These are phyloP conservation scores for Charanyca ferruginea DNA, from an alignment of 2,888 invertebrate genomes.

Conservation along the genomic window DNA sequence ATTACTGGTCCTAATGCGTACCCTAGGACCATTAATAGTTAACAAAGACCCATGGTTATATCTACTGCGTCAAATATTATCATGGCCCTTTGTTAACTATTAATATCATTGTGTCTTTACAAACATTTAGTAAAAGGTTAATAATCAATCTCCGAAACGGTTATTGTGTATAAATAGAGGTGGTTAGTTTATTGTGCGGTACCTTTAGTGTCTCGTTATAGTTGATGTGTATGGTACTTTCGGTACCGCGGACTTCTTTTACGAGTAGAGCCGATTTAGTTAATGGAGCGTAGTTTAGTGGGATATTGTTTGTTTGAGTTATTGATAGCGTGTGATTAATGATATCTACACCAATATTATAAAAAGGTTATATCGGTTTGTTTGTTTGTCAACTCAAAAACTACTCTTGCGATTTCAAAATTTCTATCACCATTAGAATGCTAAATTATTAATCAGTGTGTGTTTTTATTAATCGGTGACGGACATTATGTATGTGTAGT, in stretches of 20 bases:
- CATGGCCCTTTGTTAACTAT: neutral
- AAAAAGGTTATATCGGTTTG: too few species aligned
- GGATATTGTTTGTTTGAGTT: slow-evolving; percentile 15
- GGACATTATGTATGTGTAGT: too few species aligned
- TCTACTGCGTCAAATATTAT: neutral
- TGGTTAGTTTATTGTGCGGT: slow-evolving; percentile 28
- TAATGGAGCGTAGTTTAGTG: slow-evolving; percentile 13
- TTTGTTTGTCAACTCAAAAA: too few species aligned
- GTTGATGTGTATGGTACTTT: slow-evolving; percentile 39
- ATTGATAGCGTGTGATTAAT: slow-evolving; percentile 30
- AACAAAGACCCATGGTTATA: neutral
- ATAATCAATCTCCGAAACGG: slow-evolving; percentile 26
- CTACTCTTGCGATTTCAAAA: too few species aligned
- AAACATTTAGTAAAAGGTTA: slow-evolving; percentile 19
- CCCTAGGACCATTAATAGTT: neutral
- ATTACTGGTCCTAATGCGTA: neutral
- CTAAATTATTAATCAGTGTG: too few species aligned
- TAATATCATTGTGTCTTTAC: neutral
- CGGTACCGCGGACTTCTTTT: slow-evolving; percentile 48
- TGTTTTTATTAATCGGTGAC: too few species aligned
- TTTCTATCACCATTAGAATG: too few species aligned
- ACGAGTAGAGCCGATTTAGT: slow-evolving; percentile 25
- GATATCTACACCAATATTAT: too few species aligned
- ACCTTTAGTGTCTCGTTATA: slow-evolving; percentile 31
- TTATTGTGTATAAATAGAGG: slow-evolving; percentile 23